Percentiles rank a stretch among this genome's conserved stretches.
Conservation (phyloP, 92 coral and sea anemone genomes). For the Palythoa heliodiscus region DNA sequence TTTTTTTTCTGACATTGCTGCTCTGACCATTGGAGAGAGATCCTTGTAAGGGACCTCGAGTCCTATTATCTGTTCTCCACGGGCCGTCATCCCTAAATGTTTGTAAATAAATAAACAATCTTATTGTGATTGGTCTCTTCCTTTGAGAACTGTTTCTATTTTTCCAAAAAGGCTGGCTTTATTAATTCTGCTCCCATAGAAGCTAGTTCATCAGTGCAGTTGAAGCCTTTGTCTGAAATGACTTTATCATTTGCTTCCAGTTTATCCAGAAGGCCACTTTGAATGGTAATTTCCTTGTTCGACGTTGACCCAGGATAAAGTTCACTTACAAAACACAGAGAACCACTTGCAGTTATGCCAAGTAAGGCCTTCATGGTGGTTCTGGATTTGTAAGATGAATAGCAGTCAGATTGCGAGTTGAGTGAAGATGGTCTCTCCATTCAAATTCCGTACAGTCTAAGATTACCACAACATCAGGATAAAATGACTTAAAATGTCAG, state of each 20-base stretch:
- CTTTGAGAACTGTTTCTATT: conserved; percentile 48
- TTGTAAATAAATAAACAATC: no score
- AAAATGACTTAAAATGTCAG: conserved; percentile 42
- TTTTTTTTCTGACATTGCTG: no score
- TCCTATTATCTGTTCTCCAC: no score
- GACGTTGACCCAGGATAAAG: conserved; percentile 47
- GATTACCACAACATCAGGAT: conserved; percentile 37
- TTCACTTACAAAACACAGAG: conserved; percentile 50
- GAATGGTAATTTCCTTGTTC: conserved; percentile 50
- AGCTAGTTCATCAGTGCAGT: conserved; percentile 54
- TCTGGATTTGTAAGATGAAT: no score
- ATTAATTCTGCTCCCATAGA: conserved; percentile 53
- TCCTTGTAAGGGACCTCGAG: no score
- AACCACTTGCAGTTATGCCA: conserved; percentile 61
- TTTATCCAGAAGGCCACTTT: conserved; percentile 39
- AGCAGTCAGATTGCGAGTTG: no score
- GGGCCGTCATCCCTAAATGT: no score
- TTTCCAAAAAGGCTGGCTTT: conserved; percentile 45
- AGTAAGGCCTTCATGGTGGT: conserved; percentile 57
- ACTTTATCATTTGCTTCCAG: conserved; percentile 46
- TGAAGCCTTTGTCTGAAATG: conserved; percentile 62
- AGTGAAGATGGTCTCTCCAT: conserved; percentile 46
- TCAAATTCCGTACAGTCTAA: conserved; percentile 52
- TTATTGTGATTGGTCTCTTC: conserved; percentile 68
- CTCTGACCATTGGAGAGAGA: no score